These are phyloP conservation scores for Corythornis vintsioides DNA, from an alignment of 2,113 vertebrate genomes.

Conservation along the genomic window DNA sequence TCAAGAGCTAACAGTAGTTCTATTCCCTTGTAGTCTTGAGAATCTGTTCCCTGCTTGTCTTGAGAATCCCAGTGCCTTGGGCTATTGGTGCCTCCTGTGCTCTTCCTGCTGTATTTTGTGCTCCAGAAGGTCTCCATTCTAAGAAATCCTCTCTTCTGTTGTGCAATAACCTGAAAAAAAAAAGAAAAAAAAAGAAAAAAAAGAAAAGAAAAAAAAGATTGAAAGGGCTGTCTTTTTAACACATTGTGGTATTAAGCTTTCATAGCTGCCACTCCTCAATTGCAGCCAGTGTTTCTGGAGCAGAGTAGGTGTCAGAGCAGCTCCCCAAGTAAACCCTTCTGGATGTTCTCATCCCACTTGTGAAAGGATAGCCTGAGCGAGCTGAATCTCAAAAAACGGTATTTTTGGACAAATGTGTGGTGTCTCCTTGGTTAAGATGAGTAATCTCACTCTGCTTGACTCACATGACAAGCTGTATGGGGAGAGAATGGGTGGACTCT, in stretches of 20 bases:
- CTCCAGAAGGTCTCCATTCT: neutral
- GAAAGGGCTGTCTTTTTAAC: neutral
- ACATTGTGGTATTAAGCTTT: neutral
- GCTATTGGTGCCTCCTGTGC: neutral
- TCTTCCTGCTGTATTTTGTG: neutral
- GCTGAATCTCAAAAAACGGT: neutral
- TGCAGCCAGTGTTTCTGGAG: neutral
- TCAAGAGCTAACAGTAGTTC: neutral
- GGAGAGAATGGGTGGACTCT: neutral
- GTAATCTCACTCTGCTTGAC: neutral
- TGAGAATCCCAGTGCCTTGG: neutral
- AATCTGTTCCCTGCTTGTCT: neutral
- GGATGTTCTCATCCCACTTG: neutral
- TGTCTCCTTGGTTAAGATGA: neutral
- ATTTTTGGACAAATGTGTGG: neutral
- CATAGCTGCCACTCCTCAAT: neutral
- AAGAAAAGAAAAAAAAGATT: neutral
- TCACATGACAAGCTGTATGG: neutral
- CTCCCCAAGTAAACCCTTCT: neutral
- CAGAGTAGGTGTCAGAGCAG: neutral
- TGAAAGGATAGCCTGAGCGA: fast-evolving
- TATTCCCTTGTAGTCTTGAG: neutral
- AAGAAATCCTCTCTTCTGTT: neutral
- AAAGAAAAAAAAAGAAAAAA: neutral
- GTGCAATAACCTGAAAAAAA: neutral